phyloP scores from a whole-genome alignment of 2,888 invertebrate species.

The Enchytraeus crypticus region DNA sequence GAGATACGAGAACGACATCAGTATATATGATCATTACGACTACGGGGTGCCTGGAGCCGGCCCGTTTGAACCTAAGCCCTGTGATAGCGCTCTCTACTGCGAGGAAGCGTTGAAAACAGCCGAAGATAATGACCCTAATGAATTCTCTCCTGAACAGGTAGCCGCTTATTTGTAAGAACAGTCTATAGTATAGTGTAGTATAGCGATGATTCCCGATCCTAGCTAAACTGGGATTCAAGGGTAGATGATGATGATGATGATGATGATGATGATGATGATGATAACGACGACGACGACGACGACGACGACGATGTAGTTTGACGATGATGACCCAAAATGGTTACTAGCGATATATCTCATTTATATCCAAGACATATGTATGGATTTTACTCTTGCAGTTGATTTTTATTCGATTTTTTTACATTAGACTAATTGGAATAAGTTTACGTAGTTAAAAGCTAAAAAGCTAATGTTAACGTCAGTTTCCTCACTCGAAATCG shows the following conservation, averaged over 20 bases:
- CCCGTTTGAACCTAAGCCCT: neutral
- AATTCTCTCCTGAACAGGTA: neutral
- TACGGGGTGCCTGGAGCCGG: slow-evolving; percentile 21
- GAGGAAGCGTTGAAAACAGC: neutral
- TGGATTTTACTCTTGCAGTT: too few relatives aligned
- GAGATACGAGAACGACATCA: slow-evolving; percentile 36
- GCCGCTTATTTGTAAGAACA: neutral
- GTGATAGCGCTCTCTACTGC: neutral
- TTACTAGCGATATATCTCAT: too few relatives aligned
- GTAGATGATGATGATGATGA: slow-evolving; percentile 5
- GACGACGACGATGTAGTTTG: neutral
- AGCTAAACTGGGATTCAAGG: too few relatives aligned
- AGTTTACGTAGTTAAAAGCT: too few relatives aligned
- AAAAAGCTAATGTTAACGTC: too few relatives aligned
- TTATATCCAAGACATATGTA: too few relatives aligned
- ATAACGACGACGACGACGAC: slow-evolving; percentile 1
- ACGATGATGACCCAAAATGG: too few relatives aligned
- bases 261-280: slow-evolving; percentile 9
- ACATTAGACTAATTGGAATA: too few relatives aligned
- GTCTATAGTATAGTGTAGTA: too few relatives aligned
- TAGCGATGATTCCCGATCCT: too few relatives aligned
- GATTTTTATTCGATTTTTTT: too few relatives aligned
- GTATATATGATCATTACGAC: slow-evolving; percentile 37
- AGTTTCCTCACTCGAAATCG: too few relatives aligned
- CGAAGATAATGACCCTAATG: neutral